Percentiles rank a stretch among this genome's conserved stretches.
Conservation (phyloP, 2,113 vertebrate species). For the Megaptera novaeangliae region DNA sequence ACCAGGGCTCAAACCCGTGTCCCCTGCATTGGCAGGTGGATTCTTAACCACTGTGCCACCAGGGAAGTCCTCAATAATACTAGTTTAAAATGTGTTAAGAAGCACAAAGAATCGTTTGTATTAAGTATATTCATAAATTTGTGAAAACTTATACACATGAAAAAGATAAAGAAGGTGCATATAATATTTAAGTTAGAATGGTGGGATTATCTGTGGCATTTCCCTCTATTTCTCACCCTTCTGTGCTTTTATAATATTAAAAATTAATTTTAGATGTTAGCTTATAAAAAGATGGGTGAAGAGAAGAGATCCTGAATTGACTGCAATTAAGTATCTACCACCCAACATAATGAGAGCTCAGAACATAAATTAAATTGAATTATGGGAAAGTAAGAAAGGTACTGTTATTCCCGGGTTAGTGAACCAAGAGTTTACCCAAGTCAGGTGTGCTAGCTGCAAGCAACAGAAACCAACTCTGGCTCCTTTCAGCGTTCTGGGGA, state of each 20-base stretch:
- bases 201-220: not conserved
- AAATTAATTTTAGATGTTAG: not conserved
- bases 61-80: not conserved
- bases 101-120: not conserved
- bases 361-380: not conserved
- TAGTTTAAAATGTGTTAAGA: not conserved
- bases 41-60: too few species aligned
- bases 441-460: not conserved
- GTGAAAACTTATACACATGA: not conserved
- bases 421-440: not conserved
- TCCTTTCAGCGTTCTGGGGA: not conserved
- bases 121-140: not conserved
- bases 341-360: not conserved
- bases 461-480: not conserved
- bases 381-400: not conserved
- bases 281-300: not conserved
- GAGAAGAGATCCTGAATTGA: not conserved
- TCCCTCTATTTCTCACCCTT: not conserved
- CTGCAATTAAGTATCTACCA: not conserved
- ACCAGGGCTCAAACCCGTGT: too few species aligned
- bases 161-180: not conserved
- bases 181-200: not conserved
- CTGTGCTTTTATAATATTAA: not conserved
- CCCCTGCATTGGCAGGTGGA: too few species aligned
- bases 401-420: not conserved